Evolutionary conservation across 23 tunicate genomes (phyloP).

Genomic region (Botrylloides violaceus): DNA sequence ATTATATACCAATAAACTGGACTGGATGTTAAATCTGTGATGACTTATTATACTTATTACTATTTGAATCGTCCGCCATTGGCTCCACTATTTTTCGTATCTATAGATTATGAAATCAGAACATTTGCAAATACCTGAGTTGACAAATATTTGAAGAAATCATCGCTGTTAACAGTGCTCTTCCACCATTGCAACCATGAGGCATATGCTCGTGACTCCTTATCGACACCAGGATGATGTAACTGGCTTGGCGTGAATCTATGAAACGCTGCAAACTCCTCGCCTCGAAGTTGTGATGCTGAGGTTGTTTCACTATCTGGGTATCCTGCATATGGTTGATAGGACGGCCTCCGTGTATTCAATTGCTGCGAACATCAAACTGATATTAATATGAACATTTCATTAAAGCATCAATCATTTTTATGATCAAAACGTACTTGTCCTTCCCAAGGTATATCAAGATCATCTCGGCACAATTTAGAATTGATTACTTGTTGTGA

Average conservation of each 20-base stretch:
- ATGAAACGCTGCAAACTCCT: slow-evolving; percentile 16
- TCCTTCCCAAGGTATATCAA: slow-evolving; percentile 22
- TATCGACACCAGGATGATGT: slow-evolving; percentile 16
- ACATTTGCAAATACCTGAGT: slow-evolving; percentile 79
- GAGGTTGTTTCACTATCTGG: slow-evolving; percentile 18
- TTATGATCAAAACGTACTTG: background rate
- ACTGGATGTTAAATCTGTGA: no score
- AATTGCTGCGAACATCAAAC: slow-evolving; percentile 10
- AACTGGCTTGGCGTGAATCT: slow-evolving; percentile 7
- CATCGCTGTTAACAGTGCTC: slow-evolving; percentile 73
- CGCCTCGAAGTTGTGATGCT: background rate
- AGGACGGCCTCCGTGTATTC: slow-evolving; percentile 11
- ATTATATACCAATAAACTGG: no score
- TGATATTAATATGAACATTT: background rate
- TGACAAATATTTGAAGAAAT: slow-evolving; percentile 77
- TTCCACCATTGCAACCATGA: slow-evolving; percentile 97
- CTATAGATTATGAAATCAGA: no score
- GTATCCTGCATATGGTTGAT: slow-evolving; percentile 10
- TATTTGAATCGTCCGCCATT: no score
- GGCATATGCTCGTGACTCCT: slow-evolving; percentile 47
- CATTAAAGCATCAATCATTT: background rate
- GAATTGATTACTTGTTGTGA: slow-evolving; percentile 65
- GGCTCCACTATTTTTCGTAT: no score
- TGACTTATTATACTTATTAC: no score
- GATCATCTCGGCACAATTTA: slow-evolving; percentile 15